Percentiles rank a stretch among this genome's conserved stretches.
phyloP scores from a whole-genome alignment of 2,113 vertebrate species.

The Candoia aspera region DNA sequence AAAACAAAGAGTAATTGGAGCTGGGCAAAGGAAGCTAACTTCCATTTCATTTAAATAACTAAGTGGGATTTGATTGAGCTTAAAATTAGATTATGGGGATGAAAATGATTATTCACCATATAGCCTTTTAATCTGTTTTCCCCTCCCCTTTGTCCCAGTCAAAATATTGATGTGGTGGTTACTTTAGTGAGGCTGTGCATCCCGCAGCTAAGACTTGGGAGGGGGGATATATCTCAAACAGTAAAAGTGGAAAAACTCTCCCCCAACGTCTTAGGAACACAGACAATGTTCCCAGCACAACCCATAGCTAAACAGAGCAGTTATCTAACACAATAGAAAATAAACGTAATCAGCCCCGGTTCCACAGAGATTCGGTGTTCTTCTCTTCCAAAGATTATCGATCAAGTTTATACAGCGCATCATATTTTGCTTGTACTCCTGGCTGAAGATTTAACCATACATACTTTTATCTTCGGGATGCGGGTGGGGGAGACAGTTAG shows the following conservation, averaged over 20 bases:
- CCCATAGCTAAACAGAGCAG: neutral
- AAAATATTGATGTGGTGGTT: neutral
- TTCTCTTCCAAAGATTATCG: neutral
- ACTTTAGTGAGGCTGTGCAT: neutral
- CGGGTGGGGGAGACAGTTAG: slow-evolving; percentile 28
- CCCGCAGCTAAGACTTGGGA: neutral
- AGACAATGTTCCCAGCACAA: neutral
- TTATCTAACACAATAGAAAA: neutral
- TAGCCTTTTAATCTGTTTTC: neutral
- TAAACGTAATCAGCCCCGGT: neutral
- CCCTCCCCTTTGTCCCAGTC: neutral
- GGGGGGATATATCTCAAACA: neutral
- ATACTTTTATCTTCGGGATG: neutral
- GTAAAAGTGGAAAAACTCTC: neutral
- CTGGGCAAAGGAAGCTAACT: neutral
- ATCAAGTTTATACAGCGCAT: neutral
- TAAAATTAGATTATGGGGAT: neutral
- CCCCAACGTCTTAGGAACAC: neutral
- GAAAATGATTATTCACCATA: neutral
- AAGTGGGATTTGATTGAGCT: neutral
- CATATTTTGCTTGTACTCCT: neutral
- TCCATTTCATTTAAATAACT: neutral
- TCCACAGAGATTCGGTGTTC: neutral
- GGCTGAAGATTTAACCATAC: slow-evolving; percentile 9
- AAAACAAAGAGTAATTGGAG: neutral